Conservation (phyloP, 2,888 invertebrate genomes). For the Cristatella mucedo region DNA sequence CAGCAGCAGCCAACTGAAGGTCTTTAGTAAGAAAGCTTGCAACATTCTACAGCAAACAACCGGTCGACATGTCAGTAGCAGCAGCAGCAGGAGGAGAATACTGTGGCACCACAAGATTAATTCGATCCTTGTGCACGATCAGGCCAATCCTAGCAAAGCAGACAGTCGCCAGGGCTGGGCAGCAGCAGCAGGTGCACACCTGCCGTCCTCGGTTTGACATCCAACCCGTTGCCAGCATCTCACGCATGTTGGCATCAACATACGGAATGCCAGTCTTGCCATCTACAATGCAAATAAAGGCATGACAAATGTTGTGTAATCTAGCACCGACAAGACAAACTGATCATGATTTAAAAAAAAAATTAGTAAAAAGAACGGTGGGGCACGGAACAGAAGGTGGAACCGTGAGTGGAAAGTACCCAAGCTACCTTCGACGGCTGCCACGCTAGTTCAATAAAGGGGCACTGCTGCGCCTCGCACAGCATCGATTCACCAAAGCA, state of each 20-base stretch:
- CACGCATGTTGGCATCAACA: conserved; percentile 39
- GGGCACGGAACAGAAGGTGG: neutral
- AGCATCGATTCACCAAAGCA: no score
- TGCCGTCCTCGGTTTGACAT: conserved; percentile 39
- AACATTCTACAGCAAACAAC: conserved; percentile 25
- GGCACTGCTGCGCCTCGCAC: no score
- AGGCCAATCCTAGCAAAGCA: neutral
- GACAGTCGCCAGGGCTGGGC: no score
- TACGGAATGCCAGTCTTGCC: conserved; percentile 38
- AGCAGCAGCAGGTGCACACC: no score
- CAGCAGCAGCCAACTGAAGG: conserved; percentile 20
- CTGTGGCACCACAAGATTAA: neutral
- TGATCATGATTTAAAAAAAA: no score
- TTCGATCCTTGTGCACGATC: neutral
- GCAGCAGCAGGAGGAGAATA: conserved; percentile 13
- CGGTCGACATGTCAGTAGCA: neutral
- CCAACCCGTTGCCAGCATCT: conserved; percentile 31
- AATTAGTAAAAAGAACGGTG: neutral
- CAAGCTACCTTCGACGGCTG: neutral
- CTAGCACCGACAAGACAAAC: no score
- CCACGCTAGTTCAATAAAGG: neutral
- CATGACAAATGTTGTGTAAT: no score
- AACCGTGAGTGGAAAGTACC: neutral
- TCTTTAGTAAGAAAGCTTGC: conserved; percentile 38
- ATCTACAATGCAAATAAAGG: no score